Percentiles rank a stretch among this genome's conserved stretches.
Conservation (phyloP, 2,113 vertebrate genomes). For the Rhinopomastus cyanomelas region DNA sequence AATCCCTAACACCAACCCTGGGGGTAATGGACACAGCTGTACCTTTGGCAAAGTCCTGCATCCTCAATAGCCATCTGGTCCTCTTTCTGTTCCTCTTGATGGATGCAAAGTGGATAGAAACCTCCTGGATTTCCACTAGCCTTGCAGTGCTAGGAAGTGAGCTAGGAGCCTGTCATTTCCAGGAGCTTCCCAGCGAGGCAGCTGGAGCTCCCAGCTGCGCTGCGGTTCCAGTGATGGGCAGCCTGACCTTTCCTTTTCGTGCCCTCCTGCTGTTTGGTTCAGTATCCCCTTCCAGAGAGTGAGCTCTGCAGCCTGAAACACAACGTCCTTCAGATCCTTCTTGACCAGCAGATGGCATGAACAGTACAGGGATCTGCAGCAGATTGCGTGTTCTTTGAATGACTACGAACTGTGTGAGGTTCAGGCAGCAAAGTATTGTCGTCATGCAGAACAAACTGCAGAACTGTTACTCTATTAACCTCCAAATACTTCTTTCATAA, state of each 20-base stretch:
- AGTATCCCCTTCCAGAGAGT: rapidly evolving
- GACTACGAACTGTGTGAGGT: not conserved
- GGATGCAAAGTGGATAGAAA: not conserved
- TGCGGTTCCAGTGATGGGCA: not conserved
- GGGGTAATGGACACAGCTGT: not conserved
- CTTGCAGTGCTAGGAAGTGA: not conserved
- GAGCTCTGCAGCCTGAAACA: not conserved
- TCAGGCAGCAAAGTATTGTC: not conserved
- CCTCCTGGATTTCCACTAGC: not conserved
- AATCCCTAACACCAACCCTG: too few species aligned
- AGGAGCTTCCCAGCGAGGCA: not conserved
- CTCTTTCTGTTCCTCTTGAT: not conserved
- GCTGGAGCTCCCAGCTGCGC: not conserved
- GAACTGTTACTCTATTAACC: not conserved
- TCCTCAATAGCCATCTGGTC: not conserved
- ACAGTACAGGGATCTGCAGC: not conserved
- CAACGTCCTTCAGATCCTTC: not conserved
- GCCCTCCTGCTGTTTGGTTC: not conserved
- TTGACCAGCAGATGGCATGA: slow-evolving; percentile 45
- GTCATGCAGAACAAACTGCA: not conserved
- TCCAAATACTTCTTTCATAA: not conserved
- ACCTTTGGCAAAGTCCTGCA: not conserved
- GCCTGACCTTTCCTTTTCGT: not conserved
- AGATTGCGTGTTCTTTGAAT: not conserved
- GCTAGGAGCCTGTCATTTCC: not conserved